A percentile compares a stretch with the other conserved stretches of the same genome.
Conservation (phyloP, 2,113 vertebrate genomes). For the Cyphomyrus plagiostoma region DNA sequence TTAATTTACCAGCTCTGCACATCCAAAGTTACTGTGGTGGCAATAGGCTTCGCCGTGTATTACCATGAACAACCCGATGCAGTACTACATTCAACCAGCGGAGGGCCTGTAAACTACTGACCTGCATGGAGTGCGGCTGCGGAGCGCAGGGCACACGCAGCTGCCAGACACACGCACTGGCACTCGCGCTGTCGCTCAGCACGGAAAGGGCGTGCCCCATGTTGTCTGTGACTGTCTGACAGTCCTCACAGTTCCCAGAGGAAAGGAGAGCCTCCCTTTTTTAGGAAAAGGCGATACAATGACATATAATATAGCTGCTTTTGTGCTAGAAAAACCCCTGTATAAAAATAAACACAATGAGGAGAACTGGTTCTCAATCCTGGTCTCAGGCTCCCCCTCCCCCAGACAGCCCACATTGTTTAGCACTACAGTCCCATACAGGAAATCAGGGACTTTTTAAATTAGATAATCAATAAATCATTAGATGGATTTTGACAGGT, state of each 20-base stretch:
- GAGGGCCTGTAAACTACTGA: conserved; percentile 31
- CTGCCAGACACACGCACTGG: conserved; percentile 46
- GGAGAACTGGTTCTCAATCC: not conserved
- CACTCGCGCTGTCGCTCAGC: conserved; percentile 41
- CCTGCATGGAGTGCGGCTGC: conserved; percentile 47
- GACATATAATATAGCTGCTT: not conserved
- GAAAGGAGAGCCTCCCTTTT: conserved; percentile 56
- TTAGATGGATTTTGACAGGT: not conserved
- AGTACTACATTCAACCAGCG: not conserved
- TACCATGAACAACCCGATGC: not conserved
- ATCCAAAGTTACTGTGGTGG: not conserved
- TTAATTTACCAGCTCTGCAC: not conserved
- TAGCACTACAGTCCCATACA: not conserved
- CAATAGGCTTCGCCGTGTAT: too few relatives aligned
- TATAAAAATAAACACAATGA: not conserved
- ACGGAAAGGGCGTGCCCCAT: conserved; percentile 46
- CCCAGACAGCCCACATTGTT: not conserved
- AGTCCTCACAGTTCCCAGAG: conserved; percentile 52
- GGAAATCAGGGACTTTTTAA: not conserved
- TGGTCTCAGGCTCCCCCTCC: not conserved
- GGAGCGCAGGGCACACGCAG: conserved; percentile 55
- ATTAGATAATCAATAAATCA: not conserved
- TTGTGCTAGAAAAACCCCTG: not conserved
- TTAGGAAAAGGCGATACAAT: conserved; percentile 2
- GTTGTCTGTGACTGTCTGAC: conserved; percentile 56